Percentiles rank a stretch among this genome's conserved stretches.
Conservation (phyloP, 2,113 vertebrate species). For the Coptodon rendalli region DNA sequence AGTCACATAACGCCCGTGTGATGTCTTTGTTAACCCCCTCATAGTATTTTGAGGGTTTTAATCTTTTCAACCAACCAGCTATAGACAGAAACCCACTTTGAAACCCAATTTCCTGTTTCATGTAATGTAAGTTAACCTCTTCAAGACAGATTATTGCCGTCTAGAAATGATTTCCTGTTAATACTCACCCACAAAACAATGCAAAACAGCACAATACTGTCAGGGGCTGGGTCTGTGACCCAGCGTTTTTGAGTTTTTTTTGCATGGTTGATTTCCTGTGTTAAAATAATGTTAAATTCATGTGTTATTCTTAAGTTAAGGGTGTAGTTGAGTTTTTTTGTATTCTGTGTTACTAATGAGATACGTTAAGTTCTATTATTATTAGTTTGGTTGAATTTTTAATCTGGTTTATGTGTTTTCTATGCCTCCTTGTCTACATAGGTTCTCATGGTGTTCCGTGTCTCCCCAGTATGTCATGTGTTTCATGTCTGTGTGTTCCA, state of each 20-base stretch:
- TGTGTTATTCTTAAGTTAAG: not conserved
- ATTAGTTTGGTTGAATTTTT: not conserved
- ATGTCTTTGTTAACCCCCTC: not conserved
- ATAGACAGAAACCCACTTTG: not conserved
- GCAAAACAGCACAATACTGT: accelerated
- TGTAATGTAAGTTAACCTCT: not conserved
- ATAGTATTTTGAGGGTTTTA: not conserved
- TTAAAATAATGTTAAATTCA: not conserved
- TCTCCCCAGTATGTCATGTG: not conserved
- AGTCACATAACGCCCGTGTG: accelerated
- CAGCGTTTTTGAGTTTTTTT: accelerated
- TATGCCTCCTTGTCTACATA: not conserved
- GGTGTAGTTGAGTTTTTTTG: not conserved
- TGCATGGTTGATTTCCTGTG: not conserved
- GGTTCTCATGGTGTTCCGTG: accelerated
- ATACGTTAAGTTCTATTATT: not conserved
- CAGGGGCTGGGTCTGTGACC: accelerated
- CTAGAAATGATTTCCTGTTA: not conserved
- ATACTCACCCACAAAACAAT: not conserved
- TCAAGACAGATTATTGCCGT: not conserved
- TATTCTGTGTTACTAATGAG: not conserved
- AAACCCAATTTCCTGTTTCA: not conserved
- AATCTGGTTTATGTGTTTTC: not conserved
- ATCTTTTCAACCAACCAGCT: not conserved
- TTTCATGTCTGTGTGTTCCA: not conserved